Evolutionary conservation across 2,888 invertebrate species (phyloP), one percentile per base, ranked within the genome.

Genomic region (Apodemia zela): DNA sequence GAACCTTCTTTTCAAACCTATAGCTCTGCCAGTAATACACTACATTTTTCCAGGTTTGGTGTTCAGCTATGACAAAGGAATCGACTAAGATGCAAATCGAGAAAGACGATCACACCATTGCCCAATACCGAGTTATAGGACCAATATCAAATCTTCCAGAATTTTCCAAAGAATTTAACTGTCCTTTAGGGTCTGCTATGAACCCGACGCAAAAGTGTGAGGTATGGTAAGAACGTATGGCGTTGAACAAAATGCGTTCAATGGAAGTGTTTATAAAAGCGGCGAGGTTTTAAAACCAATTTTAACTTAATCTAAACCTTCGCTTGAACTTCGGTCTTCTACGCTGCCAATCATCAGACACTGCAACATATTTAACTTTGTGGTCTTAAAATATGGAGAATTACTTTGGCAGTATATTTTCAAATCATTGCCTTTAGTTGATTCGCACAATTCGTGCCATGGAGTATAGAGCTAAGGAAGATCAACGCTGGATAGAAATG

Each of bases 71-170:
- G 78, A 97, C 97, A 2, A 95, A 96, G 73, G 97, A 98, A 85
- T 95, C 97, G 0, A 94, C 93, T 0, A 93, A 95, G 69, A 93
- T 98, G 75, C 96, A 98, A 83, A 95, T 98, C 71, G 96, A 98
- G 77, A 98, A 98, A 79, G 98, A 98, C 81, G 95, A 97, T 25
- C 99, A 99, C 81, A 96, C 97, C 15, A 97, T 98, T 0, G 96
- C 98, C 1, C 95, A 95, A 75, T 97, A 95, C 81, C 92, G 98
- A 67, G 98, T 98, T 0, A 95, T 96, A 67, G 98, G 97, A 0
- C 95, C 97, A 0, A 89, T 98, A 62, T 95, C 96, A n/a, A 98
- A 98, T 81, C 91, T 97, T 68, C 93, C 90, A 59, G 98, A 98
- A 79, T 98, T 98, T 79, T 93, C 97, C 15, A 87, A 94, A 57